These are phyloP conservation scores for Drosophila setifemur DNA, from an alignment of 1,140 invertebrate genomes.

Conservation along the genomic window DNA sequence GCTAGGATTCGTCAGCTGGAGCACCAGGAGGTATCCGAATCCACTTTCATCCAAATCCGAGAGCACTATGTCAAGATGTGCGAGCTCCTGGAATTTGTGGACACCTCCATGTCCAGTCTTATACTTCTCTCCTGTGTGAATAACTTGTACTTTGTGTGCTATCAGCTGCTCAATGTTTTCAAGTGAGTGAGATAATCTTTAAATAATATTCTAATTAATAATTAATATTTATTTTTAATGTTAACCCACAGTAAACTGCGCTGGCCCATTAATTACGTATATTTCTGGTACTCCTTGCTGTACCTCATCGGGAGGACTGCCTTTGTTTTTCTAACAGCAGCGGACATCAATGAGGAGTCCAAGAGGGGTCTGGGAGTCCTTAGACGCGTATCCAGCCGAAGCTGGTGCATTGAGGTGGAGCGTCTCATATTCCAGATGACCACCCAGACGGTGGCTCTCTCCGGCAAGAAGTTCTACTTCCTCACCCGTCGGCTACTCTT, in stretches of 20 bases:
- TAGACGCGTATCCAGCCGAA: conserved; percentile 83
- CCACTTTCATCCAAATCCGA: conserved; percentile 85
- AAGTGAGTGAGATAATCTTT: conserved; percentile 83
- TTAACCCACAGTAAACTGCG: conserved; percentile 56
- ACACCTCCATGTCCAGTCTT: conserved; percentile 84
- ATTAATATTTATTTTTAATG: neutral
- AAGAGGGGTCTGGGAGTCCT: conserved; percentile 83
- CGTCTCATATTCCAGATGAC: conserved; percentile 77
- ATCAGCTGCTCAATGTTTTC: conserved; percentile 88
- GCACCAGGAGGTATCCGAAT: conserved; percentile 83
- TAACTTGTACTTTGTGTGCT: conserved; percentile 89
- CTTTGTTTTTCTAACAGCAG: conserved; percentile 85
- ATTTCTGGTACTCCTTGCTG: conserved; percentile 86
- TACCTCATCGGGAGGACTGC: conserved; percentile 84
- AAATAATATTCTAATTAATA: neutral
- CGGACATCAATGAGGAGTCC: conserved; percentile 85
- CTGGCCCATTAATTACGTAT: conserved; percentile 83
- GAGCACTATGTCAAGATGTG: conserved; percentile 86
- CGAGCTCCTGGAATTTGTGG: conserved; percentile 84
- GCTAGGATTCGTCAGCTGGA: conserved; percentile 64
- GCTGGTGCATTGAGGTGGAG: conserved; percentile 84
- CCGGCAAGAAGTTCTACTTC: conserved; percentile 86
- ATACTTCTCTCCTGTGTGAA: conserved; percentile 87
- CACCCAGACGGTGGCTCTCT: conserved; percentile 83
- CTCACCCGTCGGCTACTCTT: conserved; percentile 85